These are phyloP conservation scores for Sinocyclocheilus rhinocerous DNA, from an alignment of 2,113 vertebrate species.

Conservation along the genomic window DNA sequence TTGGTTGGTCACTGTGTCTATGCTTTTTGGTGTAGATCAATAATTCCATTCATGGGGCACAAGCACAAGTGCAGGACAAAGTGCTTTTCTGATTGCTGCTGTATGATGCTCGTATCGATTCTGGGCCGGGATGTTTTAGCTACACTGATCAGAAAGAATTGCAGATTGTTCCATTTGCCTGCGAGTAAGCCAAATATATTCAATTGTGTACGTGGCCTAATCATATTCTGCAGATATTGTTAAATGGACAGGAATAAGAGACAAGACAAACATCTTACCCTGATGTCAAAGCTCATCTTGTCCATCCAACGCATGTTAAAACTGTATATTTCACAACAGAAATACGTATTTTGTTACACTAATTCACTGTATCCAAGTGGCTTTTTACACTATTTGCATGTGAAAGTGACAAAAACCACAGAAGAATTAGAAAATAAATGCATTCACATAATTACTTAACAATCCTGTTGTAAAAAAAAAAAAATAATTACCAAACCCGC, in stretches of 20 bases:
- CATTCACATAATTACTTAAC: not conserved
- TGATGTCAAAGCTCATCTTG: conserved; percentile 1
- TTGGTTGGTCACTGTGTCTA: conserved; percentile 30
- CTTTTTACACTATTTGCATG: not conserved
- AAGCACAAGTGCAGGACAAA: conserved; percentile 53
- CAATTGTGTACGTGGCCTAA: conserved; percentile 44
- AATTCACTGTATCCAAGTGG: not conserved
- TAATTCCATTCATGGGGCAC: conserved; percentile 46
- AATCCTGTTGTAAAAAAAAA: not conserved
- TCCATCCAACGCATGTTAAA: not conserved
- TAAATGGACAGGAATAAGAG: not conserved
- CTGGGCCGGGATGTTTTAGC: conserved; percentile 50
- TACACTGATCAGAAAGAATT: conserved; percentile 50
- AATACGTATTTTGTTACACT: not conserved
- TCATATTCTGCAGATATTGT: conserved; percentile 38
- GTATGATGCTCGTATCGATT: conserved; percentile 47
- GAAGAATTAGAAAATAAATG: not conserved
- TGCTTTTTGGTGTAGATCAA: conserved; percentile 36
- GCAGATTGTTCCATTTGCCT: conserved; percentile 38
- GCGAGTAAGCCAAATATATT: not conserved
- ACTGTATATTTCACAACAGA: not conserved
- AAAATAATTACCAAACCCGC: too few species aligned
- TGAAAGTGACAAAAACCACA: not conserved
- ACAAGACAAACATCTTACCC: not conserved
- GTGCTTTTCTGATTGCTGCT: conserved; percentile 55